phyloP scores from a whole-genome alignment of 2,113 vertebrate genomes.

The Varanus komodoensis region DNA sequence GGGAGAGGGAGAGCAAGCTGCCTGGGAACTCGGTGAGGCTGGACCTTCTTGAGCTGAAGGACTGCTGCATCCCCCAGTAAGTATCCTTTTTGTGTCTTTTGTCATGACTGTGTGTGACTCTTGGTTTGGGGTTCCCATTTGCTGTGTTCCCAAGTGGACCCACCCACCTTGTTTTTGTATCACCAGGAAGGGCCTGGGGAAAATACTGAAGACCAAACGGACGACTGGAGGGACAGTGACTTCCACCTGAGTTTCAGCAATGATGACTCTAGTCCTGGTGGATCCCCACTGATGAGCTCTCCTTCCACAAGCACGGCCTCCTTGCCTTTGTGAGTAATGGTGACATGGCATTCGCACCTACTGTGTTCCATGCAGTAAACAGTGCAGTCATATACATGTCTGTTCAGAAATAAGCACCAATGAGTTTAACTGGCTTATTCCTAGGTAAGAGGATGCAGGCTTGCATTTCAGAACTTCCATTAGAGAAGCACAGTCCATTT shows the following conservation, averaged over 20 bases:
- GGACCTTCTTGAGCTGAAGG: not conserved
- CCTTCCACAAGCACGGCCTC: slow-evolving; percentile 51
- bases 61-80: not conserved
- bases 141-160: not conserved
- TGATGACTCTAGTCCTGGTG: slow-evolving; percentile 38
- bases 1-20: not conserved
- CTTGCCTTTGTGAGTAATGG: slow-evolving; percentile 69
- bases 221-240: slow-evolving; percentile 46
- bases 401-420: not conserved
- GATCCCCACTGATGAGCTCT: slow-evolving; percentile 52
- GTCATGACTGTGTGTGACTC: not conserved
- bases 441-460: not conserved
- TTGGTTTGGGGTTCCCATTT: not conserved
- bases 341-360: not conserved
- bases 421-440: not conserved
- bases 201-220: slow-evolving; percentile 39
- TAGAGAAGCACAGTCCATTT: not conserved
- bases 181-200: slow-evolving; percentile 59
- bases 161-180: slow-evolving; percentile 29
- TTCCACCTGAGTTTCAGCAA: slow-evolving; percentile 37
- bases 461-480: not conserved
- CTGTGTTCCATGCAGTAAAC: not conserved
- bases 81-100: not conserved
- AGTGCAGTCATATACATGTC: not conserved
- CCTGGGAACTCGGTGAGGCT: not conserved